Base-by-base conservation (phyloP, 1,140 invertebrate species). In the Apocrypta bakeri region DNA sequence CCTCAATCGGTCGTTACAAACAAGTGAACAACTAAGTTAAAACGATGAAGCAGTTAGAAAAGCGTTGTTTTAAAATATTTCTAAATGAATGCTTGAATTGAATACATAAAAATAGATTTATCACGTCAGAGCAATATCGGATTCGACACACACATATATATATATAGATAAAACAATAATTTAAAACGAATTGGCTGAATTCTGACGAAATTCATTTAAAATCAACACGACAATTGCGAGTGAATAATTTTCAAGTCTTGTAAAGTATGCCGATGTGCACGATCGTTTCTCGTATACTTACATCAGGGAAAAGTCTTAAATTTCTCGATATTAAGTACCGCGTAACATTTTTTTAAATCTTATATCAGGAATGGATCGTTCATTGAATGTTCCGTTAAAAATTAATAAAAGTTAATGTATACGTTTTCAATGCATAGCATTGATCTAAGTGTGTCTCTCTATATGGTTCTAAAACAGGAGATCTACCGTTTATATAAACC, bases 291-390 rank as follows among this genome's bases (percentile, higher is more conserved):
- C 74, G 69, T 79, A 79, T 83, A 83, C 74, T 48, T 56, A 56
- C 48, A 56, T 79, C 61, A n/a, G 76, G 68, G 63, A 64, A 40
- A 74, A 83, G 76, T 83, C 76, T 83, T 79, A 21, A 37, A 79
- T 79, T 79, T 83, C 76, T 83, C 81, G 64, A 66, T 11, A 79
- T 83, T 83, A 73, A 79, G 76, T 83, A 83, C 69, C 25, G 48
- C 48, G 31, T 33, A 75, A 42, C 27, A 56, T 69, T 81, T 42
- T 76, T 75, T 76, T 56, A 21, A 48, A 56, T n/a, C 12, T 75
- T 76, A 6, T 77, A 56, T 82, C 37, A 71, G 72, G 72, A 81
- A 81, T 75, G 80, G 29, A 81, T 81, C 61, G 24, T 75, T 48
- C 27, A 56, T 76, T 31, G 72, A 81, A 81, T 81, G 63, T 81